Evolutionary conservation across 2,888 invertebrate genomes (phyloP).

Genomic region (Machimus atricapillus): DNA sequence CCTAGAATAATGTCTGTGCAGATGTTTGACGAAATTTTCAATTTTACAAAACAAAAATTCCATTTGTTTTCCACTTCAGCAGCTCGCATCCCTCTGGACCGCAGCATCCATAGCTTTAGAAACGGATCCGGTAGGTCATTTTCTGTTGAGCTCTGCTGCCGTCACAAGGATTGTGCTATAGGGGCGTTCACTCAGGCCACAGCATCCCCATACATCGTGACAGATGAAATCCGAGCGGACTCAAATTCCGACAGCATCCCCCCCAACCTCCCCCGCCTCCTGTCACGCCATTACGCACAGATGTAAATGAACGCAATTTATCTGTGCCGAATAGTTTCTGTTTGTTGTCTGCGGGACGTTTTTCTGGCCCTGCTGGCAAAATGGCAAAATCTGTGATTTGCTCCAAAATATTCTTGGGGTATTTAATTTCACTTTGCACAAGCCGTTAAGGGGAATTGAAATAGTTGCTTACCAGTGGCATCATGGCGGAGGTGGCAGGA

Average conservation of each 20-base stretch:
- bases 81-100: neutral
- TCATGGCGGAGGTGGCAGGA: neutral
- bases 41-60: neutral
- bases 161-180: neutral
- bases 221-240: conserved; percentile 7
- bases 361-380: neutral
- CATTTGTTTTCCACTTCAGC: neutral
- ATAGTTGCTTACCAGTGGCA: neutral
- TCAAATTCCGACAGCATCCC: neutral
- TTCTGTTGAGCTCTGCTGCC: neutral
- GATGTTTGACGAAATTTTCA: neutral
- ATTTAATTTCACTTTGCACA: conserved; percentile 29
- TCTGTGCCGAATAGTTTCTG: conserved; percentile 26
- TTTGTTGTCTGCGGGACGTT: conserved; percentile 7
- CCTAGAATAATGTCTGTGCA: neutral
- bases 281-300: conserved; percentile 31
- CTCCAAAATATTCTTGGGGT: conserved; percentile 4
- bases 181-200: neutral
- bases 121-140: neutral
- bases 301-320: conserved; percentile 36
- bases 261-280: neutral
- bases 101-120: neutral
- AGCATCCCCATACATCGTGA: conserved; percentile 11
- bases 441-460: neutral
- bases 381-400: conserved; percentile 23